Evolutionary conservation across 2,797 vertebrate species (phyloP), one percentile per base, ranked within the genome.

Genomic region (Poeciliopsis turneri): DNA sequence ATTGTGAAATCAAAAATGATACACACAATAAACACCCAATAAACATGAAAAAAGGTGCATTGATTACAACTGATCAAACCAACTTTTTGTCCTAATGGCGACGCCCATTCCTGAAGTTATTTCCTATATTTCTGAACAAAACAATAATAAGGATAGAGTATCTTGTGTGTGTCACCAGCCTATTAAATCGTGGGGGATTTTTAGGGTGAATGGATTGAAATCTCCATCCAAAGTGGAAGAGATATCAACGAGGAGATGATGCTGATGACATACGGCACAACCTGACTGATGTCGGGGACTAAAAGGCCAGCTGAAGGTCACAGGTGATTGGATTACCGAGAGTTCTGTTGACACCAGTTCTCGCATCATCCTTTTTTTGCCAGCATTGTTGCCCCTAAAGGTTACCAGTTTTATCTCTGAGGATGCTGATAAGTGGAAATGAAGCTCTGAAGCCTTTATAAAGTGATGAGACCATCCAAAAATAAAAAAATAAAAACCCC

Each of bases 251-350:
- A 16, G 0, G 55, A 57, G 78, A 85, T 77, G 64, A 33, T 55
- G 47, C 25, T 39, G 77, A 59, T 90, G 85, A 89, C 80, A 84
- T 78, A 82, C 28, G 36, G 66, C 79, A 53, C 71, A 78, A 64
- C 47, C 53, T 41, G 77, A 82, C 43, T 76, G 77, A 89, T 84
- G 79, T 43, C 68, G 81, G n/a, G 73, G 77, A 82, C 79, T 82
- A 72, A 94, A 94, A 94, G 91, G 93, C 85, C 90, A 93, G 10
- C 41, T 64, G 94, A 96, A 96, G 95, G 96, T 94, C 92, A 93
- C 69, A 83, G 78, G 78, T 81, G 91, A 95, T 95, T 79, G 89
- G 92, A 96, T 95, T 84, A 72, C 84, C 59, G 81, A 64, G 68
- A 81, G 77, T 77, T 81, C 57, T 79, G 85, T 78, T 88, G 91